Conservation (phyloP, 37 sponge, comb jelly and placozoan genomes). For the Axinella damicornis region DNA sequence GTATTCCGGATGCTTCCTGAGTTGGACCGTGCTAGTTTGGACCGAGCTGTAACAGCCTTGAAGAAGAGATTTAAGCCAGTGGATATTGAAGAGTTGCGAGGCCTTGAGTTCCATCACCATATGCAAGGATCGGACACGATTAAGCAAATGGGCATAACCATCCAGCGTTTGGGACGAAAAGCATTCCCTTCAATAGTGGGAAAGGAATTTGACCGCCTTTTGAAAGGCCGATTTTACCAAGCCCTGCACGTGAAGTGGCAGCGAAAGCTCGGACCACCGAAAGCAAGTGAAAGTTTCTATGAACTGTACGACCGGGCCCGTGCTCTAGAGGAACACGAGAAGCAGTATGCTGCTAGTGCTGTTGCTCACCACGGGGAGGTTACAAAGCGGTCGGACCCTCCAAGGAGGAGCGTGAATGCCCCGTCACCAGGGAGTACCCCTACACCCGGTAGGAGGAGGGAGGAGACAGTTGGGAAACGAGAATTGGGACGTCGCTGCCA, state of each 20-base stretch:
- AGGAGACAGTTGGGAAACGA: neutral
- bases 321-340: slow-evolving; percentile 5
- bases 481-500: neutral
- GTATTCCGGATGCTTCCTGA: too few species aligned
- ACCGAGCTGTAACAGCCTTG: neutral
- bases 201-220: slow-evolving; percentile 25
- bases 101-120: neutral
- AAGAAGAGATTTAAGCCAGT: neutral
- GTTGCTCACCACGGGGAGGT: neutral
- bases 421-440: neutral
- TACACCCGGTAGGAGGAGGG: neutral
- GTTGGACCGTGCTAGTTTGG: neutral
- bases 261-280: slow-evolving; percentile 13
- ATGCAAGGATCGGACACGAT: neutral
- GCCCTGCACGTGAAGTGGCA: slow-evolving; percentile 13
- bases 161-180: slow-evolving; percentile 4
- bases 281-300: neutral
- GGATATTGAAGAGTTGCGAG: neutral
- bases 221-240: slow-evolving; percentile 29
- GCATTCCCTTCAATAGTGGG: slow-evolving; percentile 21
- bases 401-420: neutral
- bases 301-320: slow-evolving; percentile 14
- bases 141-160: neutral
- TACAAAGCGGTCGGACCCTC: neutral
- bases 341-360: neutral